Conservation (phyloP, 2,113 vertebrate genomes). For the Rhea pennata region DNA sequence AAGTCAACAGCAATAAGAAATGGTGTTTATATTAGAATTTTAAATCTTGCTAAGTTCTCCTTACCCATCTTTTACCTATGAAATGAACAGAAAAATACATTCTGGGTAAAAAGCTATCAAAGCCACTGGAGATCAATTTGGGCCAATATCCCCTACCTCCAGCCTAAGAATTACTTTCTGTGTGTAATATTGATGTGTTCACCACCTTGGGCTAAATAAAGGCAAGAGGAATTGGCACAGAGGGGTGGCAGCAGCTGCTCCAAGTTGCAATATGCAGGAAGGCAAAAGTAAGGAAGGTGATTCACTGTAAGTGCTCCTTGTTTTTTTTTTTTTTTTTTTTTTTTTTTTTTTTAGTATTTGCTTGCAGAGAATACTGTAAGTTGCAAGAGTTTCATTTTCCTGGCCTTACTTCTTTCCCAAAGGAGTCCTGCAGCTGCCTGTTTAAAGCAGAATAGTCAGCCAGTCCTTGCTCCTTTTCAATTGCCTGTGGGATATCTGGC, state of each 20-base stretch:
- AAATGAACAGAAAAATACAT: not conserved
- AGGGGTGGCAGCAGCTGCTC: not conserved
- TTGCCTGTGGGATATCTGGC: not conserved
- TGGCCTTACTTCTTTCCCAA: not conserved
- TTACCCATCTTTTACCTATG: not conserved
- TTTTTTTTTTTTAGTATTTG: not conserved
- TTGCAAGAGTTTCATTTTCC: not conserved
- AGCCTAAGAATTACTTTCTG: not conserved
- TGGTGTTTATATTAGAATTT: slow-evolving; percentile 10
- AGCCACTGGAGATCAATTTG: not conserved
- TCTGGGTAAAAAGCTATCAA: not conserved
- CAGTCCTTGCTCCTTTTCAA: not conserved
- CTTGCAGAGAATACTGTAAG: not conserved
- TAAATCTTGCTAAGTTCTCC: not conserved
- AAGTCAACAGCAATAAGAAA: not conserved
- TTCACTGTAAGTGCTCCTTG: not conserved
- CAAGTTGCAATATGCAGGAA: not conserved
- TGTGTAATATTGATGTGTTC: not conserved
- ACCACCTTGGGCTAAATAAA: not conserved
- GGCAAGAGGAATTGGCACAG: not conserved
- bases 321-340: not conserved
- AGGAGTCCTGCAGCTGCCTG: not conserved
- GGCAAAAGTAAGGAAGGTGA: not conserved
- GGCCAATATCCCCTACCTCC: not conserved
- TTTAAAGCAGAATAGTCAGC: not conserved